Evolutionary conservation across 2,113 vertebrate species (phyloP), one percentile per base, ranked within the genome.

Genomic region (Myrmecobius fasciatus): DNA sequence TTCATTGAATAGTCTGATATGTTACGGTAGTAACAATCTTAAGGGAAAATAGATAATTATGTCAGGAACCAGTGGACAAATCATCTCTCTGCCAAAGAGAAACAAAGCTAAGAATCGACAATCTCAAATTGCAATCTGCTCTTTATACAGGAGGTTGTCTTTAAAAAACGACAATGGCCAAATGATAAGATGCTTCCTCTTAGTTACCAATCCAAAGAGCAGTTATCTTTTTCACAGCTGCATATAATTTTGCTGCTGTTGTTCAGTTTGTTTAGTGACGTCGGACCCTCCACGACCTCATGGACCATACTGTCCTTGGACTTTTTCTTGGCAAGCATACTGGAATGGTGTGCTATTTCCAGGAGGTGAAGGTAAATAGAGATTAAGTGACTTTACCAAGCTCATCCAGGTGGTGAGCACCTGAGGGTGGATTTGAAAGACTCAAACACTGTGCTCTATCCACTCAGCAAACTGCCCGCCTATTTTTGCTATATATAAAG

Each of bases 11-110:
- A 14, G 6, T 14, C 92, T 92, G 25, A 90, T 89, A 91, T 92
- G 91, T 92, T 47, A 56, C 92, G 91, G 91, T 51, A 90, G 83
- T 89, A 6, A 95, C 51, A 96, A 92, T 48, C 48, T 92, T 31
- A 90, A 89, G 92, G 46, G 31, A 17, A 91, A 96, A 36, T 47
- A 52, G 11, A 93, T 93, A 95, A 43, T 93, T 46, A 92, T 67
- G 90, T 60, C 47, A 91, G 52, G 25, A 94, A 91, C 25, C 26
- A 67, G 10, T 5, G 46, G 49, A 67, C 43, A 47, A 93, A 47
- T 28, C 36, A 92, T 48, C 17, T 91, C 3, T 51, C 92, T 91
- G 14, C 8, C 31, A 60, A 90, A 53, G 53, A 31, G 92, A 92
- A 94, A 53, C 9, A 54, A 91, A 26, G 12, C 22, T 67, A 51